Base-by-base conservation (phyloP, 2,888 invertebrate genomes). In the Phymatocera aterrima region DNA sequence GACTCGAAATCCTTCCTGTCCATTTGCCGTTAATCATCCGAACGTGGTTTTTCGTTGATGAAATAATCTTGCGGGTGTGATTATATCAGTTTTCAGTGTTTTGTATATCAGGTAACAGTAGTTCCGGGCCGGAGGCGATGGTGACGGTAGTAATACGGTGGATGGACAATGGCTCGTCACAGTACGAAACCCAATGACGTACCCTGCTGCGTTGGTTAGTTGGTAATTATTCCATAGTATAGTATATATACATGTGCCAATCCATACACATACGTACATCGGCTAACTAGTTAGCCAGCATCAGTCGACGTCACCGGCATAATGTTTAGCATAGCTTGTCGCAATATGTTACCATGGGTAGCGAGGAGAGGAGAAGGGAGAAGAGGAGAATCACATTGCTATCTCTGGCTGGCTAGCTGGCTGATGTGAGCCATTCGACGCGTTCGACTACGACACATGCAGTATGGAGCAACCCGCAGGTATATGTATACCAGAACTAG, bases 271-370 rank as follows among this genome's bases (percentile, higher is more conserved):
- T n/a, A n/a, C n/a, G 64, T 79, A 75, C 84, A 85, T 84, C 83
- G 85, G 80, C 81, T 83, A 83, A 83, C 83, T 83, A 85, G 85
- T 78, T 83, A 81, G 82, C 80, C 83, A 80, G 83, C 86, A 87
- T 87, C 87, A 84, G 86, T 87, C 86, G 85, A 85, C 83, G 86
- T 86, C 86, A 82, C 81, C 83, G 82, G 87, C 84, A 86, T 86
- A 87, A 88, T 89, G 87, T 88, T 89, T 88, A 87, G 88, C 86
- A 86, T 87, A 86, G 87, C 86, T 88, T 86, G 89, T 88, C 87
- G 89, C 88, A 88, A 89, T 88, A 88, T 88, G 88, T 89, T 89
- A 88, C 79, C 77, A 48, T 51, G 70, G 79, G 79, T 75, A 57
- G n/a, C n/a, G n/a, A n/a, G n/a, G n/a, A n/a, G n/a, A n/a, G n/a